Percentiles rank a stretch among this genome's conserved stretches.
Conservation (phyloP, 2,113 vertebrate species). For the Sclerurus mexicanus region DNA sequence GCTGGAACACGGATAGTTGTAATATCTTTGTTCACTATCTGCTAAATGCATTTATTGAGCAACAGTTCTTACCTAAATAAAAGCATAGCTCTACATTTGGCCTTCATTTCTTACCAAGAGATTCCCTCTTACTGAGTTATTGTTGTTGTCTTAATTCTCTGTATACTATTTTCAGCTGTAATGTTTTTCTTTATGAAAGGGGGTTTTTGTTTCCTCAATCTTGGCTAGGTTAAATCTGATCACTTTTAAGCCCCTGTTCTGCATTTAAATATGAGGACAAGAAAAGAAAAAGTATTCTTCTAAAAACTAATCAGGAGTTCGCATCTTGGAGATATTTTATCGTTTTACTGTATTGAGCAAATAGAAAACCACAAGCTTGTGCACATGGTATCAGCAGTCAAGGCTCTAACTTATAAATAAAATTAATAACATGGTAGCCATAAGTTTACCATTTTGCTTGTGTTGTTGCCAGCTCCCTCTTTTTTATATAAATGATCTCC, state of each 20-base stretch:
- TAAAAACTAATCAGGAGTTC: neutral
- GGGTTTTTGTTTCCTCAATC: neutral
- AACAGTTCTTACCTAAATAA: neutral
- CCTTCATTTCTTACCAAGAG: neutral
- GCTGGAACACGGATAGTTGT: neutral
- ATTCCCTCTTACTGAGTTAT: neutral
- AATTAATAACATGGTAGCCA: neutral
- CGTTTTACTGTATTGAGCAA: neutral
- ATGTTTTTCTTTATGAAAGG: neutral
- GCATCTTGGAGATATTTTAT: neutral
- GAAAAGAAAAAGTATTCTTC: neutral
- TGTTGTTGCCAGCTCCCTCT: neutral
- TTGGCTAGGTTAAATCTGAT: neutral
- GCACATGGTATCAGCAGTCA: neutral
- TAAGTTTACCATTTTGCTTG: constrained; percentile 11
- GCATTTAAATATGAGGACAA: neutral
- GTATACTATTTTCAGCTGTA: neutral
- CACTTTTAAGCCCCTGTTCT: neutral
- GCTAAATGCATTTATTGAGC: neutral
- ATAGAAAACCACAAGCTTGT: neutral
- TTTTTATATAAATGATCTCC: neutral
- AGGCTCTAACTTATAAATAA: neutral
- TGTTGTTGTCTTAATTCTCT: neutral
- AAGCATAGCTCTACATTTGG: neutral
- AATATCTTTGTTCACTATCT: neutral